phyloP scores from a whole-genome alignment of 2,797 vertebrate genomes.

The Phalloptychus januarius region DNA sequence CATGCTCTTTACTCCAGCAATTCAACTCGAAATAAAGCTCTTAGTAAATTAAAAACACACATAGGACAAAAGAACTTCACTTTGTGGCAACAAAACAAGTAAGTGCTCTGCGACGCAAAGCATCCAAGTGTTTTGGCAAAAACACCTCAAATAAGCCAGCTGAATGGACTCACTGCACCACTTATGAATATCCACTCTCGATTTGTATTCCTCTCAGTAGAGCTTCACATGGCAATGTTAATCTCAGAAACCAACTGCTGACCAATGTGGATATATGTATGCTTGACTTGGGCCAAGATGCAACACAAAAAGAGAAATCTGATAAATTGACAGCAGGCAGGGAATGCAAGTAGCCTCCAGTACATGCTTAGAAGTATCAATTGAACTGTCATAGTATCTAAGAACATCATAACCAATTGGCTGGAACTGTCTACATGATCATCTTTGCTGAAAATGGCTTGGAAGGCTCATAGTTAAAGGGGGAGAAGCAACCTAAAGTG shows the following conservation, averaged over 20 bases:
- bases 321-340: background rate
- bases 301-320: background rate
- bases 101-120: background rate
- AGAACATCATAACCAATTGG: background rate
- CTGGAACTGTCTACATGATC: background rate
- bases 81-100: background rate
- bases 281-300: background rate
- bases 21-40: background rate
- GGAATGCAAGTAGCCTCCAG: background rate
- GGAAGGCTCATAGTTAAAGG: background rate
- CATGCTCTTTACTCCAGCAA: background rate
- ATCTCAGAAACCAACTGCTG: background rate
- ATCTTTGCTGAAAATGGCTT: background rate
- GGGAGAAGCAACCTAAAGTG: background rate
- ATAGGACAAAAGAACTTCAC: background rate
- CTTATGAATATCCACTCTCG: background rate
- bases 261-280: background rate
- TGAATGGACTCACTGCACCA: background rate
- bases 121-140: background rate
- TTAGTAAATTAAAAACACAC: background rate
- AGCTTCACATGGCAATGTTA: background rate
- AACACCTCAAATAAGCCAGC: background rate
- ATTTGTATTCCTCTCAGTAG: background rate
- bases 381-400: background rate
- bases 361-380: background rate